Evolutionary conservation across 2,797 vertebrate genomes (phyloP), one percentile per base, ranked within the genome.

Genomic region (Crocidura indochinensis): DNA sequence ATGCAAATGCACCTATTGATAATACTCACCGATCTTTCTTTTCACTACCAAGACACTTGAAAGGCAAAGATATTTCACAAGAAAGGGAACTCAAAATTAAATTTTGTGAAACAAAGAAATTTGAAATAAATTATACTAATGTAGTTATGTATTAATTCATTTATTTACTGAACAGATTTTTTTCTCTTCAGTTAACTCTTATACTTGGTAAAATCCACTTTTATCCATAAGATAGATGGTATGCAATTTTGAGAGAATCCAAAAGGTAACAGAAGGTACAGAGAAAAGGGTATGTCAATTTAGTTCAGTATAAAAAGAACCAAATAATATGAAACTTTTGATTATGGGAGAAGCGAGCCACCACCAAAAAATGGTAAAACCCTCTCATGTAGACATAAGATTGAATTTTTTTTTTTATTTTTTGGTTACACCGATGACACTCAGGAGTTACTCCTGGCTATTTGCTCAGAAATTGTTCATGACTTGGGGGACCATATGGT

Each of bases 101-200:
- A 67, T 29, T 6, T 91, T 92, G 78, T 68, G 31, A 90, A 90
- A 2, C 24, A 79, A 90, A 80, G 6, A 17, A 74, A 81, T 4
- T 5, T 2, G 2, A 72, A 77, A 53, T 27, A 89, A 76, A 76
- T 83, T 31, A 64, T 71, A 72, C 27, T 10, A 79, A 15, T 26
- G 1, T 53, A 68, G 0, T 74, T 87, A 47, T 7, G 31, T 17
- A 67, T 72, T 88, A 51, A 76, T 47, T 29, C 19, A 60, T 65
- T 69, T 7, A 46, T 81, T 83, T 20, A 84, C 53, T 65, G 1
- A 84, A 19, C 22, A 77, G 10, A 1, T 22, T 2, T 38, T 38
- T 83, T 87, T n/a, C 76, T 74, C 2, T 29, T 68, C 31, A 67
- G 27, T 73, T 68, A 60, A 27, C 22, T 27, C 31, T 87, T 67